phyloP scores from a whole-genome alignment of 2,797 vertebrate species.

The Eupleurogrammus muticus region DNA sequence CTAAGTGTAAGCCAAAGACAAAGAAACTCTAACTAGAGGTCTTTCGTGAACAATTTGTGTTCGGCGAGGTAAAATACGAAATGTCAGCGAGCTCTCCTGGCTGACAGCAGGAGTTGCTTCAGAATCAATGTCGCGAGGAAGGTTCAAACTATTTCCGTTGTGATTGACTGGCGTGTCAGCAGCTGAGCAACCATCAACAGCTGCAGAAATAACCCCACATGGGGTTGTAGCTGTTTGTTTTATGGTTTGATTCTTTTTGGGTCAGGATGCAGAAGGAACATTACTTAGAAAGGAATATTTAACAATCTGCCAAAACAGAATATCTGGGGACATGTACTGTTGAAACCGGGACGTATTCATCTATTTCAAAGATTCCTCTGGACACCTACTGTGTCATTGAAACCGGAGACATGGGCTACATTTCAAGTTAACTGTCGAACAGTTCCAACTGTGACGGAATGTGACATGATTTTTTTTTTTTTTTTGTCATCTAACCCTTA shows the following conservation, averaged over 20 bases:
- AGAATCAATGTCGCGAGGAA: slow-evolving; percentile 60
- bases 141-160: slow-evolving; percentile 70
- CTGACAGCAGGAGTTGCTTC: slow-evolving; percentile 55
- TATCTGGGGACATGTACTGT: slow-evolving; percentile 70
- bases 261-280: slow-evolving; percentile 78
- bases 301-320: slow-evolving; percentile 78
- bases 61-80: slow-evolving; percentile 64
- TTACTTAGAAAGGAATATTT: slow-evolving; percentile 80
- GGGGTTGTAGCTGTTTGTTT: slow-evolving; percentile 78
- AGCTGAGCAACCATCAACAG: slow-evolving; percentile 73
- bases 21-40: slow-evolving; percentile 17
- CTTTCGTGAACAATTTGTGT: slow-evolving; percentile 60
- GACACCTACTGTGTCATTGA: slow-evolving; percentile 74
- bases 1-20: slow-evolving; percentile 24
- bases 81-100: slow-evolving; percentile 60
- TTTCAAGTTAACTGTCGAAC: slow-evolving; percentile 63
- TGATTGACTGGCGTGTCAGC: slow-evolving; percentile 76
- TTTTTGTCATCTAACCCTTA: slow-evolving; percentile 12
- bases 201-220: slow-evolving; percentile 73
- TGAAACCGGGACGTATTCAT: slow-evolving; percentile 79
- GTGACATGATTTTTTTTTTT: slow-evolving; percentile 37
- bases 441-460: slow-evolving; percentile 57
- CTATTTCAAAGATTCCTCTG: slow-evolving; percentile 77
- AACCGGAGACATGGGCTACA: slow-evolving; percentile 59
- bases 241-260: slow-evolving; percentile 79